Conservation (phyloP, 2,797 vertebrate genomes). For the Amniataba percoides region DNA sequence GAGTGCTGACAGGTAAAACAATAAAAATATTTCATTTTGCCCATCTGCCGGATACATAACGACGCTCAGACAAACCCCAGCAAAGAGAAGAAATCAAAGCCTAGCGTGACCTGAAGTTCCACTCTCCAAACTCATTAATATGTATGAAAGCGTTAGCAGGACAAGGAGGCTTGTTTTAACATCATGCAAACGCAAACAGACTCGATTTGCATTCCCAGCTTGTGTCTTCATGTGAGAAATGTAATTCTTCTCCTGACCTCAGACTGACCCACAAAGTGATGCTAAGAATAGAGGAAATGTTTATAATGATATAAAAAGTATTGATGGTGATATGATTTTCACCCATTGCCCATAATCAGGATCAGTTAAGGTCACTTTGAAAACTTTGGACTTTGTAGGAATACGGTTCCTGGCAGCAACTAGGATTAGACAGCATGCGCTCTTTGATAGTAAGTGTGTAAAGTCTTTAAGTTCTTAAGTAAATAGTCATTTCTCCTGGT, state of each 20-base stretch:
- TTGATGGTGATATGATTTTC: background rate
- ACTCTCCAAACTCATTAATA: constrained; percentile 38
- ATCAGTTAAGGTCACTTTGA: background rate
- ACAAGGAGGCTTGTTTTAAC: constrained; percentile 36
- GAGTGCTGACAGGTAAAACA: constrained; percentile 42
- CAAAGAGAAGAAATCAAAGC: constrained; percentile 17
- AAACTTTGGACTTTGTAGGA: background rate
- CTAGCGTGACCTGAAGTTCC: constrained; percentile 3
- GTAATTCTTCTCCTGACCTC: constrained; percentile 19
- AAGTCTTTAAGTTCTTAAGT: background rate
- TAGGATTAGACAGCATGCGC: background rate
- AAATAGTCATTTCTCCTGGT: background rate
- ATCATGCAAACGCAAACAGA: constrained; percentile 31
- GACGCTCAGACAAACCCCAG: background rate
- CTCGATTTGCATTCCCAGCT: constrained; percentile 47
- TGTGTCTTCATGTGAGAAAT: constrained; percentile 15
- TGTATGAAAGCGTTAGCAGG: constrained; percentile 35
- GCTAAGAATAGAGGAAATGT: background rate
- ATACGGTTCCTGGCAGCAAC: background rate
- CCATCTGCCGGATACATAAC: constrained; percentile 14
- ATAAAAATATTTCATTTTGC: constrained; percentile 19
- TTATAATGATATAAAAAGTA: background rate
- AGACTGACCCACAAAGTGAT: constrained; percentile 29
- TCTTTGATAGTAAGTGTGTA: background rate
- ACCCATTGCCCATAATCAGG: background rate